These are phyloP conservation scores for Heliornis fulica DNA, from an alignment of 2,113 vertebrate species.

Conservation along the genomic window DNA sequence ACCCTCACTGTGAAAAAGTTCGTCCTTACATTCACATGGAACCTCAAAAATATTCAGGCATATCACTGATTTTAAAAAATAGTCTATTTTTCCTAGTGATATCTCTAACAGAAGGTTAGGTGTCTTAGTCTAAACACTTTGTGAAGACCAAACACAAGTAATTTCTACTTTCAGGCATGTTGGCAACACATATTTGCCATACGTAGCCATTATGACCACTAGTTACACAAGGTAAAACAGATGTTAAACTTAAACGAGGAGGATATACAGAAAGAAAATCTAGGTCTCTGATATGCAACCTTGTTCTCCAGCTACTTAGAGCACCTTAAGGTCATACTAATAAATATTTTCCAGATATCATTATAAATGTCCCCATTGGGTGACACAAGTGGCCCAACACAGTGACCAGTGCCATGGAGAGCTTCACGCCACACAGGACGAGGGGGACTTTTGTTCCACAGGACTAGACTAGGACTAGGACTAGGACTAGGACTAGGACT, in stretches of 20 bases:
- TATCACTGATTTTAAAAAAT: not conserved
- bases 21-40: too few relatives aligned
- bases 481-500: too few relatives aligned
- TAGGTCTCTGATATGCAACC: not conserved
- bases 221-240: not conserved
- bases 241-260: not conserved
- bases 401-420: not conserved
- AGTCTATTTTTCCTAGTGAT: rapidly evolving
- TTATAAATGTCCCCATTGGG: rapidly evolving
- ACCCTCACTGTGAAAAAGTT: too few relatives aligned
- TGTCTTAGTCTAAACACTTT: not conserved
- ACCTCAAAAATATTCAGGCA: not conserved
- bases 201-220: rapidly evolving
- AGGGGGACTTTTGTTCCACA: rapidly evolving
- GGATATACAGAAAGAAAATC: not conserved
- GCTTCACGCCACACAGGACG: rapidly evolving
- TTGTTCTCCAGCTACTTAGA: not conserved
- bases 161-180: not conserved
- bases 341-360: not conserved
- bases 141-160: not conserved
- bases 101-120: not conserved
- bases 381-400: rapidly evolving
- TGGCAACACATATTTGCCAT: not conserved
- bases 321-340: not conserved
- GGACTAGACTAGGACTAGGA: too few relatives aligned